Conservation (phyloP, 2,888 invertebrate species). For the Selenia dentaria region DNA sequence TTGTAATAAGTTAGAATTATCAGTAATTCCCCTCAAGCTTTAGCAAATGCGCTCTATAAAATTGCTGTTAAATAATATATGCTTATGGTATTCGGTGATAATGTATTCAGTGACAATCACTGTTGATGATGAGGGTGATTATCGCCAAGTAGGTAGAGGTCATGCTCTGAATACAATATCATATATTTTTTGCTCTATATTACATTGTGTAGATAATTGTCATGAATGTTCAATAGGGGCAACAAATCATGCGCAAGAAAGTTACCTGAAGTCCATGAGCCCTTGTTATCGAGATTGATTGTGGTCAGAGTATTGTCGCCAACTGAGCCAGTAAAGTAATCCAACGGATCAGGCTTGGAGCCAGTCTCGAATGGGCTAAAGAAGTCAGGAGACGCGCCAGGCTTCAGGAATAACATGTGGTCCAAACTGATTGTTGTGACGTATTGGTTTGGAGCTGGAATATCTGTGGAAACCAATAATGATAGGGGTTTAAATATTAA, state of each 20-base stretch:
- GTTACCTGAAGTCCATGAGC: conserved; percentile 37
- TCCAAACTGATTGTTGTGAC: conserved; percentile 79
- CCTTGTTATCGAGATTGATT: conserved; percentile 42
- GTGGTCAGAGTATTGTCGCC: conserved; percentile 44
- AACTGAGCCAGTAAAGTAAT: conserved; percentile 27
- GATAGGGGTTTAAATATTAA: too few species aligned
- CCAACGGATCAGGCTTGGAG: conserved; percentile 21
- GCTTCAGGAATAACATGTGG: conserved; percentile 69
- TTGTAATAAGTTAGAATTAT: too few species aligned
- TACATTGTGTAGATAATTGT: neutral
- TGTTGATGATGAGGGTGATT: neutral
- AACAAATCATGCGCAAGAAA: neutral
- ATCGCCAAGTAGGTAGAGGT: neutral
- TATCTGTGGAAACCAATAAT: conserved; percentile 45
- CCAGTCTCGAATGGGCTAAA: conserved; percentile 29
- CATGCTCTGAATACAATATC: neutral
- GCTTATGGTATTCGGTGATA: too few species aligned
- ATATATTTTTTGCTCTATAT: neutral
- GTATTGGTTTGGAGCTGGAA: conserved; percentile 50
- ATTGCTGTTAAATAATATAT: too few species aligned
- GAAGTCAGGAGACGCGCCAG: conserved; percentile 23
- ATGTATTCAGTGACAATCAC: too few species aligned
- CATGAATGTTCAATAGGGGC: neutral
- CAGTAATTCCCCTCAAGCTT: too few species aligned
- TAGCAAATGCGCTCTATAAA: too few species aligned